Evolutionary conservation across 2,888 invertebrate species (phyloP).

Genomic region (Meliscaeva auricollis): DNA sequence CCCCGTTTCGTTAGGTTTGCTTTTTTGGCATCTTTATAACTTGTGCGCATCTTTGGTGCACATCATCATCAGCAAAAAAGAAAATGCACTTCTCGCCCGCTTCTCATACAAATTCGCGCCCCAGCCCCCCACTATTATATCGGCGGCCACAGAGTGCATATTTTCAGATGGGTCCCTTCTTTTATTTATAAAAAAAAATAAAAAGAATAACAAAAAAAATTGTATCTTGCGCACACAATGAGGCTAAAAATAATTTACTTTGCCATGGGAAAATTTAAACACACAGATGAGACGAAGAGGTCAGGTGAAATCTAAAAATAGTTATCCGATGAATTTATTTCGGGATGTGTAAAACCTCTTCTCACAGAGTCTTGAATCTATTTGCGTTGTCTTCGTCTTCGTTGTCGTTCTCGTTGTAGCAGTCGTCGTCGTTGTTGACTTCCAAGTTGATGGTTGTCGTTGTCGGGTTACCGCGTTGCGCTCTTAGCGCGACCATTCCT

Average conservation of each 20-base stretch:
- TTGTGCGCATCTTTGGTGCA: constrained; percentile 13
- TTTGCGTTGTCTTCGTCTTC: constrained; percentile 15
- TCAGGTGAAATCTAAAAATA: constrained; percentile 75
- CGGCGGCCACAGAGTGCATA: constrained; percentile 34
- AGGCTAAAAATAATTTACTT: constrained; percentile 66
- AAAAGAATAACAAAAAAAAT: not conserved
- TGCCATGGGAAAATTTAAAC: constrained; percentile 71
- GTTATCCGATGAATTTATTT: constrained; percentile 63
- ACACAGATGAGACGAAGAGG: constrained; percentile 70
- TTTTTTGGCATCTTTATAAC: constrained; percentile 4
- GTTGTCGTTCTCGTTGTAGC: not conserved
- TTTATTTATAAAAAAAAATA: constrained; percentile 29
- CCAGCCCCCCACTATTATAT: not conserved
- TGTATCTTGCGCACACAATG: constrained; percentile 63
- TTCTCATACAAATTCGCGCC: not conserved
- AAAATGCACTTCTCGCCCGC: constrained; percentile 20
- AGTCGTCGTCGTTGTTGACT: not conserved
- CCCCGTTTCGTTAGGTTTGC: not conserved
- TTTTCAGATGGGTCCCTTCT: constrained; percentile 22
- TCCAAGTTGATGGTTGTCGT: no score
- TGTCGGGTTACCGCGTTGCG: constrained; percentile 14
- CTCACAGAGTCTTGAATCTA: constrained; percentile 39
- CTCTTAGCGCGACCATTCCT: not conserved
- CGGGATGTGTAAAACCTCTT: constrained; percentile 63
- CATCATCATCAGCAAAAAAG: constrained; percentile 19